Evolutionary conservation across 2,797 vertebrate genomes (phyloP), one percentile per base, ranked within the genome.

Genomic region (Crenuchus spilurus): DNA sequence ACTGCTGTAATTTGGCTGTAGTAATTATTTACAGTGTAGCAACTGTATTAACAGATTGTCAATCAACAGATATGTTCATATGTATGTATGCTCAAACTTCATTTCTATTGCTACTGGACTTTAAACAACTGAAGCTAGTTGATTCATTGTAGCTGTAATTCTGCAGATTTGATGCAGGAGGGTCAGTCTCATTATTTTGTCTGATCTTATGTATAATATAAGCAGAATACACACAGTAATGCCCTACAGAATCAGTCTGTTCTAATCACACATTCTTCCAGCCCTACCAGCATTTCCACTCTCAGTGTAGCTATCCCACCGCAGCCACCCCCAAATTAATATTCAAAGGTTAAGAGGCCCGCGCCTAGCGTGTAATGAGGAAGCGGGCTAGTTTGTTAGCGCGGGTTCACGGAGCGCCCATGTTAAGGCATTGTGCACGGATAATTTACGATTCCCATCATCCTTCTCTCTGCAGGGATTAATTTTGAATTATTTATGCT

Each of bases 401-500:
- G 93, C 94, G 95, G 93, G 95, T 96, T 96, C 96, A 96, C 92
- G 92, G 80, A 87, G 86, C 83, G 92, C 94, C 87, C 93, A 94
- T 94, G 95, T 95, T 94, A 92, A 95, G 92, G 92, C 93, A 95
- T 90, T 89, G 91, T 92, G 91, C 92, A 92, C 92, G 84, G 95
- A 96, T 96, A 97, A 96, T 97, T 98, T 97, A 98, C 92, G 92
- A 96, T 95, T 95, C 94, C 92, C 92, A 94, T 95, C 95, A 94
- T 95, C 93, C 92, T 93, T 85, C 94, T 95, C 96, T 95, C 92
- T 93, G 83, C 94, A 85, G 95, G 96, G 95, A 97, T 97, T 97
- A 94, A 96, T 96, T 96, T 92, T 98, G 92, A 97, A 98, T 98
- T 97, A 99, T 98, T 97, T 97, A 98, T 98, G 94, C 95, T 93